Conservation (phyloP, 2,797 vertebrate genomes). For the Sternotherus odoratus region DNA sequence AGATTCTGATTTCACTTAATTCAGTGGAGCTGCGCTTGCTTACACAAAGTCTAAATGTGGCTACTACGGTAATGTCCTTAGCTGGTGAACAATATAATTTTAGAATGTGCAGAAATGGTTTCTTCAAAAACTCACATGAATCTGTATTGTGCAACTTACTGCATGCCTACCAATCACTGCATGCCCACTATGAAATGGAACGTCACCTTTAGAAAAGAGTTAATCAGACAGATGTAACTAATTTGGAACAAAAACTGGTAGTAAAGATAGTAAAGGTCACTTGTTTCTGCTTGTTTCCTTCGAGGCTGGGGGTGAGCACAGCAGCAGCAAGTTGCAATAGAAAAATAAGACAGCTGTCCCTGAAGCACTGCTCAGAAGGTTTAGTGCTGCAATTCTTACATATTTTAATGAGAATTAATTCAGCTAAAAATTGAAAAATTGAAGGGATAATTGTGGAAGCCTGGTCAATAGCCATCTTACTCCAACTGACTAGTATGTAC, state of each 20-base stretch:
- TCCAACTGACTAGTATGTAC: neutral
- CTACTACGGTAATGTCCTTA: fast-evolving
- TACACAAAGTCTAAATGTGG: fast-evolving
- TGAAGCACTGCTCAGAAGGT: neutral
- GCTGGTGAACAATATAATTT: neutral
- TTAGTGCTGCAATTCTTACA: neutral
- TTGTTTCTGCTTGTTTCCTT: neutral
- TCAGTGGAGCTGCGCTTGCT: fast-evolving
- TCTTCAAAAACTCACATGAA: neutral
- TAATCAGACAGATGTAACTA: constrained; percentile 41
- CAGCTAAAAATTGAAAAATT: neutral
- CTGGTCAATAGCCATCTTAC: neutral
- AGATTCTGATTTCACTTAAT: fast-evolving
- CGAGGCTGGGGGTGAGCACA: neutral
- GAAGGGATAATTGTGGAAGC: neutral
- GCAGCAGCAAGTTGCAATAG: no score
- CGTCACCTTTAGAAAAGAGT: neutral
- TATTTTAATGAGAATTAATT: neutral
- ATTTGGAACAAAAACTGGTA: constrained; percentile 55
- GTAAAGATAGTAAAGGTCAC: no score
- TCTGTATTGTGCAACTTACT: neutral
- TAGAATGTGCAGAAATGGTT: neutral
- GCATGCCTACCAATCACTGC: neutral
- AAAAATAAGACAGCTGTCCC: neutral
- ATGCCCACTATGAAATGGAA: neutral